Evolutionary conservation across 2,797 vertebrate genomes (phyloP).

Genomic region (Tachyglossus aculeatus): DNA sequence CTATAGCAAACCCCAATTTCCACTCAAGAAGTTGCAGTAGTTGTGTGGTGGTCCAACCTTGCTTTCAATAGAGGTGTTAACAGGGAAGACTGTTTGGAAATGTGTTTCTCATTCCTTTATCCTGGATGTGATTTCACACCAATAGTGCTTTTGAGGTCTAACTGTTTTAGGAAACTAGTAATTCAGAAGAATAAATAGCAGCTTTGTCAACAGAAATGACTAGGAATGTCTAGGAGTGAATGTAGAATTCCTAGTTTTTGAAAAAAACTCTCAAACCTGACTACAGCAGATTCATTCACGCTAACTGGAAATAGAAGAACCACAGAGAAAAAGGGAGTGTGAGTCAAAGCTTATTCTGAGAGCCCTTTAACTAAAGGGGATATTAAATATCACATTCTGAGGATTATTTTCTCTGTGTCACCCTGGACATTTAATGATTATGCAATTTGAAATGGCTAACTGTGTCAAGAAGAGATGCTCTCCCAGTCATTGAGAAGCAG

Average conservation of each 20-base stretch:
- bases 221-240: background rate
- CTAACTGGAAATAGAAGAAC: conserved; percentile 42
- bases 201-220: conserved; percentile 1
- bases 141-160: background rate
- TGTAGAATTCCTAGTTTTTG: conserved; percentile 11
- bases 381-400: conserved; percentile 35
- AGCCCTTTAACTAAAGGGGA: no score
- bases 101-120: conserved; percentile 4
- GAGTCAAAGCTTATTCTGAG: conserved; percentile 45
- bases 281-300: conserved; percentile 20
- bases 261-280: conserved; percentile 16
- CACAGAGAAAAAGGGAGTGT: conserved; percentile 9
- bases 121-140: conserved; percentile 13
- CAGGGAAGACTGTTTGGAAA: background rate
- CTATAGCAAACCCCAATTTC: no score
- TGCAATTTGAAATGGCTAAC: conserved; percentile 23
- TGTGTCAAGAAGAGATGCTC: background rate
- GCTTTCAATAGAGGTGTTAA: conserved; percentile 3
- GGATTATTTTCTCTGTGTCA: conserved; percentile 69
- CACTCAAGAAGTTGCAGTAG: no score
- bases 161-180: conserved; percentile 21
- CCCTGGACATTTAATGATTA: conserved; percentile 50
- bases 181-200: conserved; percentile 7
- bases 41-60: background rate
- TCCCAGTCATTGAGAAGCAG: conserved; percentile 26